phyloP scores from a whole-genome alignment of 2,888 invertebrate genomes.

The Drosophila cracens region DNA sequence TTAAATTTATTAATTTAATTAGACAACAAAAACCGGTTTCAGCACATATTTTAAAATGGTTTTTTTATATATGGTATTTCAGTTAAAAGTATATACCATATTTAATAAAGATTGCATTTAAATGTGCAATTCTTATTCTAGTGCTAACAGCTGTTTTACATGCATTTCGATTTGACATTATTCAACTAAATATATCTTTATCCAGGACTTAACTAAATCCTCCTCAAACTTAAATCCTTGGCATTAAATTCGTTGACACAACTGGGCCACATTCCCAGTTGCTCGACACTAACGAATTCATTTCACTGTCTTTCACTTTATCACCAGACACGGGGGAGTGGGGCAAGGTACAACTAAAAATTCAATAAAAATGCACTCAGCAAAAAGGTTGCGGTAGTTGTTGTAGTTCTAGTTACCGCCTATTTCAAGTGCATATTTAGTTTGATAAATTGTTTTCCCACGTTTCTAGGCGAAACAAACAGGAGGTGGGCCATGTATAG shows the following conservation, averaged over 20 bases:
- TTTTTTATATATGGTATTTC: background rate
- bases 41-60: background rate
- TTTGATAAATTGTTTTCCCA: constrained; percentile 77
- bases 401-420: constrained; percentile 58
- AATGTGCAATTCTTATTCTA: background rate
- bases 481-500: constrained; percentile 2
- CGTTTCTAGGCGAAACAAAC: constrained; percentile 61
- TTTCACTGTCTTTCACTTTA: constrained; percentile 67
- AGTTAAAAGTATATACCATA: no score
- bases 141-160: background rate
- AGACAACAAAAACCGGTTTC: background rate
- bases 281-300: constrained; percentile 72
- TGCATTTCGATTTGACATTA: constrained; percentile 10
- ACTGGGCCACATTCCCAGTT: constrained; percentile 65
- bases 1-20: constrained; percentile 35
- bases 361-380: constrained; percentile 72
- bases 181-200: constrained; percentile 11
- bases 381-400: constrained; percentile 38
- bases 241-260: constrained; percentile 64
- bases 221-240: constrained; percentile 42
- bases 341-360: constrained; percentile 31
- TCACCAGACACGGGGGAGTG: constrained; percentile 32
- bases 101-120: background rate
- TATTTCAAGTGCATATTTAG: constrained; percentile 78
- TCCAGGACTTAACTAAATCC: constrained; percentile 20